Evolutionary conservation across 2,797 vertebrate genomes (phyloP).

Genomic region (Rhadinocentrus ornatus): DNA sequence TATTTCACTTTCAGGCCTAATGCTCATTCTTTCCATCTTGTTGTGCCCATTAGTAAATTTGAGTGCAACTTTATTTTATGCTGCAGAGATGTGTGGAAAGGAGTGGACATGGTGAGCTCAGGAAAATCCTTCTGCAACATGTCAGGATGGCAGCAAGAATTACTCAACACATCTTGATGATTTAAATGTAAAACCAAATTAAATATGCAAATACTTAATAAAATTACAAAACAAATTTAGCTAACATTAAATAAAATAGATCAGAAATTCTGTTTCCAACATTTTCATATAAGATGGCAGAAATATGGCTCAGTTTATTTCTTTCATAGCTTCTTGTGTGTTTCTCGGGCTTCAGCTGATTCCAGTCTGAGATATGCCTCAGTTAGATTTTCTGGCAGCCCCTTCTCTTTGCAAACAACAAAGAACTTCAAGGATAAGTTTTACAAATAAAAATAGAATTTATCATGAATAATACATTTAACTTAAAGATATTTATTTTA

Average conservation of each 20-base stretch:
- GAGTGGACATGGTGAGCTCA: conserved; percentile 33
- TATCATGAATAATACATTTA: not conserved
- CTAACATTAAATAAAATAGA: conserved; percentile 30
- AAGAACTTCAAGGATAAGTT: conserved; percentile 32
- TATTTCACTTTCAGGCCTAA: conserved; percentile 63
- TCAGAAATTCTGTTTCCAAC: not conserved
- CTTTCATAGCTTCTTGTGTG: conserved; percentile 60
- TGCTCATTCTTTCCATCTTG: conserved; percentile 66
- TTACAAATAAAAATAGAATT: not conserved
- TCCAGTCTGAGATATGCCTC: conserved; percentile 61
- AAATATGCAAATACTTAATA: conserved; percentile 24
- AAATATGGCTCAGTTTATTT: conserved; percentile 58
- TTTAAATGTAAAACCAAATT: conserved; percentile 13
- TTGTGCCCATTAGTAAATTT: conserved; percentile 49
- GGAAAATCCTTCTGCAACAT: conserved; percentile 22
- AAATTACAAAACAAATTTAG: conserved; percentile 22
- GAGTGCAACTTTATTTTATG: conserved; percentile 46
- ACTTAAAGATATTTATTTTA: not conserved
- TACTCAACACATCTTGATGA: conserved; percentile 4
- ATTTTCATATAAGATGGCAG: conserved; percentile 39
- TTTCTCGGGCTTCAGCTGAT: conserved; percentile 61
- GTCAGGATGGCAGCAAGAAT: conserved; percentile 19
- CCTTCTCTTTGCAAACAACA: conserved; percentile 52
- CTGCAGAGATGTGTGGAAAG: conserved; percentile 22
- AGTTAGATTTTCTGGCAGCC: conserved; percentile 73